These are phyloP conservation scores for Lipophrys pholis DNA, from an alignment of 2,113 vertebrate genomes.

Conservation along the genomic window DNA sequence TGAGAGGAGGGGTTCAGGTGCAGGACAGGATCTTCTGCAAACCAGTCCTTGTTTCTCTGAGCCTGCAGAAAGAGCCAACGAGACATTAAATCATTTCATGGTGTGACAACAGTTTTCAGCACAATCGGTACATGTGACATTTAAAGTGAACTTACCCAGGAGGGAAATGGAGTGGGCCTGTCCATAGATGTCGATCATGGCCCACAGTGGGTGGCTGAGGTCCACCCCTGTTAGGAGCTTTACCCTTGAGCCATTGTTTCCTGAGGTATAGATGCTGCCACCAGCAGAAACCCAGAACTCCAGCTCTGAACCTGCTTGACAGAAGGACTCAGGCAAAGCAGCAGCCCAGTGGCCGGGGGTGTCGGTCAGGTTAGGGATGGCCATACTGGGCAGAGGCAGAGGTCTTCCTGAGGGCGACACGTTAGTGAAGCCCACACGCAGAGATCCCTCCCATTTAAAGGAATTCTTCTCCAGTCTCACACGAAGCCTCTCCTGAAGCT, in stretches of 20 bases:
- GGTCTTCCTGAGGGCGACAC: constrained; percentile 67
- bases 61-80: constrained; percentile 60
- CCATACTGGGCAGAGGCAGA: constrained; percentile 80
- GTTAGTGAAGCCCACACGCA: constrained; percentile 88
- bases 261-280: constrained; percentile 64
- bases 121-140: background rate
- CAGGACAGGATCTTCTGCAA: constrained; percentile 69
- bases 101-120: too few relatives aligned
- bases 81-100: background rate
- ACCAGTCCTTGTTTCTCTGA: constrained; percentile 53
- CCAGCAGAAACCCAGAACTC: constrained; percentile 83
- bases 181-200: constrained; percentile 88
- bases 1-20: background rate
- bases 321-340: constrained; percentile 50
- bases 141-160: constrained; percentile 76
- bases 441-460: constrained; percentile 76
- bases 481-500: constrained; percentile 74
- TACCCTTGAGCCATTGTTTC: background rate
- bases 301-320: constrained; percentile 63
- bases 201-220: constrained; percentile 82
- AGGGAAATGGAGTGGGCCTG: constrained; percentile 83
- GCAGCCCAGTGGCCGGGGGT: constrained; percentile 78
- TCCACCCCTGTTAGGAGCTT: constrained; percentile 59
- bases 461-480: constrained; percentile 71
- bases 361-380: constrained; percentile 83